These are phyloP conservation scores for Stenolophus ochropezus DNA, from an alignment of 2,888 invertebrate species.

Conservation along the genomic window DNA sequence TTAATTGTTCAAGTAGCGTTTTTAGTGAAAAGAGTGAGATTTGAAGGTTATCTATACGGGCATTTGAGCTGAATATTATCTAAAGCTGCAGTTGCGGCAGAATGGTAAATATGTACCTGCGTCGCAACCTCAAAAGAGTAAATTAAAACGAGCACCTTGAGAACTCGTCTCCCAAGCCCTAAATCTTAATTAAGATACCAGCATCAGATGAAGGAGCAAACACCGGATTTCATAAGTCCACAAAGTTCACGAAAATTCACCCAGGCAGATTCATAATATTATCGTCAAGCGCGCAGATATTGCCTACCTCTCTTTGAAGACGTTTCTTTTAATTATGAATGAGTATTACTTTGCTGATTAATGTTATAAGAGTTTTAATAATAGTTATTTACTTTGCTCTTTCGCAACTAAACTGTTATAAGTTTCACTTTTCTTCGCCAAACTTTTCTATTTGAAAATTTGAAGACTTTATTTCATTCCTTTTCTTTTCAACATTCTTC, in stretches of 20 bases:
- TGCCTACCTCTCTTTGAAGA: slow-evolving; percentile 25
- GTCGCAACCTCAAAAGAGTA: slow-evolving; percentile 53
- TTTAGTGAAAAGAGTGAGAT: no score
- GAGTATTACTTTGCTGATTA: slow-evolving; percentile 38
- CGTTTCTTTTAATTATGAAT: slow-evolving; percentile 35
- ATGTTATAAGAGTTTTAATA: slow-evolving; percentile 26
- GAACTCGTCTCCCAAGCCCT: not conserved
- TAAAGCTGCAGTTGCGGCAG: not conserved
- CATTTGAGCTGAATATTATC: not conserved
- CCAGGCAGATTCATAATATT: slow-evolving; percentile 32
- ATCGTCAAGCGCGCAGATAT: slow-evolving; percentile 5
- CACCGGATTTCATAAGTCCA: slow-evolving; percentile 51
- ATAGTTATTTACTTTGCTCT: slow-evolving; percentile 21
- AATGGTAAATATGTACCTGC: slow-evolving; percentile 53
- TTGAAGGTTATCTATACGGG: not conserved
- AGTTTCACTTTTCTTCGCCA: not conserved
- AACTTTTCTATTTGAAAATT: not conserved
- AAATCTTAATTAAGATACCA: slow-evolving; percentile 58
- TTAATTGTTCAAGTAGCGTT: no score
- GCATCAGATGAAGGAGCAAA: slow-evolving; percentile 51
- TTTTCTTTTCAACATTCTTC: not conserved
- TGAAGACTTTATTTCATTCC: not conserved
- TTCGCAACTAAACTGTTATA: not conserved
- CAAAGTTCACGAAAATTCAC: slow-evolving; percentile 49
- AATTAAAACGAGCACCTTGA: slow-evolving; percentile 55